Base-by-base conservation (phyloP, 1,140 invertebrate genomes). In the Philaenus spumarius region DNA sequence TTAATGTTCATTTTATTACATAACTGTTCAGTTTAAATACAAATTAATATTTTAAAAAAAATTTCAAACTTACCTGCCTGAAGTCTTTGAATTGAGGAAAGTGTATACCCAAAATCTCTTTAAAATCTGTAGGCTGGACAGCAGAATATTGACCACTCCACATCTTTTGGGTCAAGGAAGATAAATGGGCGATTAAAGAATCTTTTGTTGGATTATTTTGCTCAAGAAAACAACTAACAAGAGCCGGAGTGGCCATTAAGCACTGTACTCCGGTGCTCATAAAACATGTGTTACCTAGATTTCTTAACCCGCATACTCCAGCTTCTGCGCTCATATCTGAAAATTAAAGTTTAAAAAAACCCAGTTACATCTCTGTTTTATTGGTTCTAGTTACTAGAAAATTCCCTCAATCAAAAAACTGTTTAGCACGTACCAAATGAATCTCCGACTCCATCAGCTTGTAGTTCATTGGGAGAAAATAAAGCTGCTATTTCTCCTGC, bases 201-300 rank as follows among this genome's bases (percentile, higher is more conserved):
- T 72, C 71, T 22, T 69, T 61, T 6, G 69, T 12, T 3, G 56
- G 17, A 42, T 69, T 50, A 67, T 75, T 66, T 56, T 73, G 60
- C 43, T 77, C 72, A 34, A 81, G 68, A 63, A 83, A 81, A 66
- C 76, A 81, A 64, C 75, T 72, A 22, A 82, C 68, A 1, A 85
- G 73, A 17, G 77, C 72, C 1, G 76, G 73, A 12, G 80, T 79
- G 15, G 77, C 77, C 48, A 78, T 72, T 26, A 86, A 71, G 69
- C 82, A 83, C 68, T 86, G 85, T 19, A 86, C 69, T 1, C 82
- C 84, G 23, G 84, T 77, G 68, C 83, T 84, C 84, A 87, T 86
- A 67, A 86, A 87, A 66, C 84, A 87, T 2, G 83, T 86, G 66
- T 85, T 85, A 43, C 84, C 84, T 22, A 86, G 73, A 64, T 86